Evolutionary conservation across 1,140 invertebrate genomes (phyloP), one percentile per base, ranked within the genome.

Genomic region (Lineus longissimus): DNA sequence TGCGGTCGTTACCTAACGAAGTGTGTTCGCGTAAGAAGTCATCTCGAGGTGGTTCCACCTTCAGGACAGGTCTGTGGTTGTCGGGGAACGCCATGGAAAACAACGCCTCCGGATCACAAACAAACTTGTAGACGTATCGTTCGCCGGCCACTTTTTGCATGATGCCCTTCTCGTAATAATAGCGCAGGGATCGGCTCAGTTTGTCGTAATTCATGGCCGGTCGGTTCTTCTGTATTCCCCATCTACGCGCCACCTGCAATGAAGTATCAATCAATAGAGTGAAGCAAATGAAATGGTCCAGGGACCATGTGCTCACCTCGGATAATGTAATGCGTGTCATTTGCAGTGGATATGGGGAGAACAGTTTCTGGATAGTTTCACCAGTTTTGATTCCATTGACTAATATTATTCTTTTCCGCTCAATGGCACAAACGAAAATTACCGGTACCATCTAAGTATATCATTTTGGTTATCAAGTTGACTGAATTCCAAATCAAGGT

Each of bases 131-230:
- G 13, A 97, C 94, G 82, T 96, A 96, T 67, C 94, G 86, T 79
- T 97, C 93, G 1, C 94, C 92, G 59, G 94, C 92, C 74, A 85
- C 80, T 63, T 82, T 82, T 67, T 82, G 77, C 79, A 82, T 82
- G 68, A 82, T 82, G 2, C 94, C 94, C 80, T 97, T 97, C 80
- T 97, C 94, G 77, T 97, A 97, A 74, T 97, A 97, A 74, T 97
- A 97, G 11, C 94, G 86, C 9, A 97, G 83, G 0, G 94, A 96
- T 0, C 94, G 84, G 61, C 93, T 95, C 11, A 97, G 79, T 80
- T 97, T 97, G 79, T 97, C 94, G 76, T 97, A 97, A 82, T 97
- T 97, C 94, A 97, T 97, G 0, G 93, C 93, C 0, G 94, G 94
- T 2, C 94, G 84, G 79, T 97, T 86, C 70, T 86, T 86, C 70